Conservation (phyloP, 1,140 invertebrate species). For the Venustaconcha ellipsiformis region DNA sequence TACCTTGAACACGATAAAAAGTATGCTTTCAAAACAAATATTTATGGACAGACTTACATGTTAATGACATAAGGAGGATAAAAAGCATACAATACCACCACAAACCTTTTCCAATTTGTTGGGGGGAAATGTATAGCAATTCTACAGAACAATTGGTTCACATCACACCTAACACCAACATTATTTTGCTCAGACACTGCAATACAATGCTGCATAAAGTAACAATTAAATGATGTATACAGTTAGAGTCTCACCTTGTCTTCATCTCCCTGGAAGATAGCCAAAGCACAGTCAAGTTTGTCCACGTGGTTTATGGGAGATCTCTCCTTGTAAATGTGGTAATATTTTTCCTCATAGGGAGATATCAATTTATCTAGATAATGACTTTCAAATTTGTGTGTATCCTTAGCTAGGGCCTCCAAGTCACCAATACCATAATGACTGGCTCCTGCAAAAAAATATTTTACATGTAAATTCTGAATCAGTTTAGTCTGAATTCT, state of each 20-base stretch:
- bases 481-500: no score
- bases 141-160: no score
- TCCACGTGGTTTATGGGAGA: constrained; percentile 66
- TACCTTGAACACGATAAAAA: no score
- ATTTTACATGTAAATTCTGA: not conserved
- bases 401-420: constrained; percentile 58
- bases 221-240: not conserved
- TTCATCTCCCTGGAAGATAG: constrained; percentile 69
- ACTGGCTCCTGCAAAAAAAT: constrained; percentile 54
- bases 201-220: no score
- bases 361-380: constrained; percentile 66
- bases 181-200: no score
- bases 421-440: constrained; percentile 66
- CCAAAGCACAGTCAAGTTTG: constrained; percentile 59
- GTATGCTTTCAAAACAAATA: no score
- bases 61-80: no score
- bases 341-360: constrained; percentile 51
- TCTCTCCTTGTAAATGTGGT: constrained; percentile 52
- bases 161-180: no score
- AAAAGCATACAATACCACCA: no score
- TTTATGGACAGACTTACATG: no score
- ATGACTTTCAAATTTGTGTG: constrained; percentile 70
- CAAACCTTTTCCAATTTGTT: no score
- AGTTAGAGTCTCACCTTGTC: constrained; percentile 61
- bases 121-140: no score